Evolutionary conservation across 2,113 vertebrate species (phyloP).

Genomic region (Raja brachyura): DNA sequence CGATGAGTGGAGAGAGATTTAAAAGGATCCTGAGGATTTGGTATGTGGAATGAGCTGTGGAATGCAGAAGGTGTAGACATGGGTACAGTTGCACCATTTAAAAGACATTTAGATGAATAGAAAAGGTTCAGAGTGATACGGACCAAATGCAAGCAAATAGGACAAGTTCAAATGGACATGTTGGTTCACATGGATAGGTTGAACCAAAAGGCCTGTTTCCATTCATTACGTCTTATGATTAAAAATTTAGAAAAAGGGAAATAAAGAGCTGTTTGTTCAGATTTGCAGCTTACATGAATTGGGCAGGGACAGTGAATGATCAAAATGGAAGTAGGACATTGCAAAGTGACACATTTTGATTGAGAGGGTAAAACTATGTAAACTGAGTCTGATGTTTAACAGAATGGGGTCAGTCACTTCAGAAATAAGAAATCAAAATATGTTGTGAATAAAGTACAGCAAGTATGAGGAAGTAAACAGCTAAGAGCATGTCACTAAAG

Average conservation of each 20-base stretch:
- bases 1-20: too few species aligned
- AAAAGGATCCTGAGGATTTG: too few species aligned
- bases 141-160: too few species aligned
- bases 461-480: background rate
- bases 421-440: background rate
- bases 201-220: too few species aligned
- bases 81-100: too few species aligned
- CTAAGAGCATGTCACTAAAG: background rate
- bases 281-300: background rate
- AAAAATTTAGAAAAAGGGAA: background rate
- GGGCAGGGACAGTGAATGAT: background rate
- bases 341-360: background rate
- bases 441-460: background rate
- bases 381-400: background rate
- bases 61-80: too few species aligned
- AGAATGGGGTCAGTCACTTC: background rate
- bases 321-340: background rate
- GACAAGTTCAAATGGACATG: too few species aligned
- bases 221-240: too few species aligned
- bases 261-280: background rate
- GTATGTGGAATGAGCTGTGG: too few species aligned
- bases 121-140: too few species aligned
- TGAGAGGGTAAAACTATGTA: background rate
- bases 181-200: too few species aligned
- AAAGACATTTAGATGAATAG: too few species aligned